Conservation (phyloP, 2,797 vertebrate genomes). For the Platalea minor region DNA sequence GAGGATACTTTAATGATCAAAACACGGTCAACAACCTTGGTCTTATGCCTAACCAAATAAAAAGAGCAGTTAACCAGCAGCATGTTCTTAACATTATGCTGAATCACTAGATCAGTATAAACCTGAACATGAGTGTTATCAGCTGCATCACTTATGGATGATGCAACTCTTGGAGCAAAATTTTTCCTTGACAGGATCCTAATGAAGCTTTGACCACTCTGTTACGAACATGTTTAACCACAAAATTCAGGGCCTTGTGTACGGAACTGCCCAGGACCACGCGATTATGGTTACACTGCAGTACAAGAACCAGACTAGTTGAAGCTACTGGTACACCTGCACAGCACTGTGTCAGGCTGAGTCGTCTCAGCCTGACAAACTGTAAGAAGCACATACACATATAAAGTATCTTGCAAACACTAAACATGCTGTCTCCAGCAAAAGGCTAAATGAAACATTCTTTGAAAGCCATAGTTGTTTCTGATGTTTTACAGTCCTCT, state of each 20-base stretch:
- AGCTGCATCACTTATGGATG: neutral
- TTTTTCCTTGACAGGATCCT: neutral
- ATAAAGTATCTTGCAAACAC: neutral
- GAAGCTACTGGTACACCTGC: neutral
- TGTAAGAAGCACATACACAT: neutral
- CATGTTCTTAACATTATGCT: neutral
- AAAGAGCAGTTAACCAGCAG: neutral
- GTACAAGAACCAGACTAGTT: neutral
- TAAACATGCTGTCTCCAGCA: neutral
- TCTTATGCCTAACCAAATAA: neutral
- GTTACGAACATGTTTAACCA: neutral
- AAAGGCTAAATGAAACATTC: neutral
- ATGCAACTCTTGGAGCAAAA: neutral
- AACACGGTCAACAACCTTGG: neutral
- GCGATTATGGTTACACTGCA: neutral
- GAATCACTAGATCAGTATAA: neutral
- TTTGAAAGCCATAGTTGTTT: neutral
- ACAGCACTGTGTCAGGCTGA: accelerated
- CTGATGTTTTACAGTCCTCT: neutral
- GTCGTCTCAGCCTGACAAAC: neutral
- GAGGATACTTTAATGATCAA: neutral
- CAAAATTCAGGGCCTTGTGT: neutral
- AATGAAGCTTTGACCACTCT: neutral
- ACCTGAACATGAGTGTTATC: neutral
- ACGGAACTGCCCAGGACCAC: neutral